These are phyloP conservation scores for Xanthostigma xanthostigma DNA, from an alignment of 2,888 invertebrate species.

Conservation along the genomic window DNA sequence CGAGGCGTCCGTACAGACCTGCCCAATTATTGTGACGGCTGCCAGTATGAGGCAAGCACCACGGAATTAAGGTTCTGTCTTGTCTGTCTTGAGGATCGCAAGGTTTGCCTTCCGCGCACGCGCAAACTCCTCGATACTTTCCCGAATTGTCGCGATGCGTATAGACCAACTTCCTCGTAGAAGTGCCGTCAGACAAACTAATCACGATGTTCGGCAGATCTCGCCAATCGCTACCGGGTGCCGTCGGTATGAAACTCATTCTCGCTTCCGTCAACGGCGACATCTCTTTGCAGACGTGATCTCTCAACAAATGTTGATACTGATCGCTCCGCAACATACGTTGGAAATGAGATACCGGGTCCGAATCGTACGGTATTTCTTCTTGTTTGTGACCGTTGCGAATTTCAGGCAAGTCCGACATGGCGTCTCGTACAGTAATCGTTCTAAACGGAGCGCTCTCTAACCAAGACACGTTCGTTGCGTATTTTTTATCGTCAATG, in stretches of 20 bases:
- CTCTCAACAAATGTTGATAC: slow-evolving; percentile 40
- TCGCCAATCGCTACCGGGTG: slow-evolving; percentile 71
- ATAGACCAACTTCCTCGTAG: slow-evolving; percentile 42
- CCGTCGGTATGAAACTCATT: slow-evolving; percentile 57
- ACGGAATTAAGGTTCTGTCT: slow-evolving; percentile 71
- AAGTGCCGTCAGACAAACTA: slow-evolving; percentile 52
- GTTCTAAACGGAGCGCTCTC: slow-evolving; percentile 47
- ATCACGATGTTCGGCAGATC: slow-evolving; percentile 68
- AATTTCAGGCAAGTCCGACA: slow-evolving; percentile 67
- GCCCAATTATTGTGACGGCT: slow-evolving; percentile 79
- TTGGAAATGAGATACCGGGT: slow-evolving; percentile 63
- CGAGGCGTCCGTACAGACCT: slow-evolving; percentile 66
- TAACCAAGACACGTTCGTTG: slow-evolving; percentile 37
- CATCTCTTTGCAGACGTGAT: slow-evolving; percentile 79
- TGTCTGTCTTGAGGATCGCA: slow-evolving; percentile 62
- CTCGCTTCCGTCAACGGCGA: slow-evolving; percentile 62
- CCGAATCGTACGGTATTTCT: slow-evolving; percentile 55
- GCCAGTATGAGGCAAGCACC: slow-evolving; percentile 78
- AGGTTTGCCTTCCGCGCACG: slow-evolving; percentile 45
- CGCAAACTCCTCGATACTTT: slow-evolving; percentile 43
- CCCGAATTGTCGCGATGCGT: slow-evolving; percentile 31
- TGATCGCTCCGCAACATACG: slow-evolving; percentile 46
- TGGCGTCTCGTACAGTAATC: slow-evolving; percentile 52
- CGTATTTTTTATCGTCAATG: slow-evolving; percentile 36
- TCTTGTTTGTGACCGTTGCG: slow-evolving; percentile 52